Percentiles rank a stretch among this genome's conserved stretches.
Conservation (phyloP, 1,140 invertebrate species). For the Diorhabda carinulata region DNA sequence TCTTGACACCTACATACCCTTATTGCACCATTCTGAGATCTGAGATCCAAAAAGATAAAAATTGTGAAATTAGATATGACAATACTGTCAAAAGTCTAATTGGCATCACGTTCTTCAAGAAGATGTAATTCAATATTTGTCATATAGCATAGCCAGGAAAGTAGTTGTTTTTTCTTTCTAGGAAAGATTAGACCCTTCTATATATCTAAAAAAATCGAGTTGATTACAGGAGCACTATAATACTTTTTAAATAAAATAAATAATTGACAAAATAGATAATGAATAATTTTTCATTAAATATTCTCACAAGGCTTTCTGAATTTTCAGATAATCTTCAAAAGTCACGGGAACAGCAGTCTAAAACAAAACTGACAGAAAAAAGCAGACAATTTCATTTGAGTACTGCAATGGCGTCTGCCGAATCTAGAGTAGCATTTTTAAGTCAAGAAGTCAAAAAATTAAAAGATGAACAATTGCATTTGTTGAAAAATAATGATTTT, state of each 20-base stretch:
- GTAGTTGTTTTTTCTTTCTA: too few relatives aligned
- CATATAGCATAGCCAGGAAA: too few relatives aligned
- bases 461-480: constrained; percentile 49
- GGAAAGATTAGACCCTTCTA: too few relatives aligned
- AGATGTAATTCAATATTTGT: too few relatives aligned
- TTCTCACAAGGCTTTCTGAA: not conserved
- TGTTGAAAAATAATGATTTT: constrained; percentile 46
- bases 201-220: too few relatives aligned
- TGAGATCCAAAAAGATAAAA: too few relatives aligned
- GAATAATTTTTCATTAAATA: not conserved
- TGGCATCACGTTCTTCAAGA: too few relatives aligned
- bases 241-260: constrained; percentile 7
- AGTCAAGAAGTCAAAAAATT: constrained; percentile 52
- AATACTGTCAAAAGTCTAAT: too few relatives aligned
- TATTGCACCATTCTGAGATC: too few relatives aligned
- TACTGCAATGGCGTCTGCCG: constrained; percentile 44
- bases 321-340: constrained; percentile 8
- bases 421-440: constrained; percentile 51
- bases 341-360: constrained; percentile 4
- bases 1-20: too few relatives aligned
- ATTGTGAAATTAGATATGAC: too few relatives aligned
- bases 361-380: constrained; percentile 32
- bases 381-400: constrained; percentile 33
- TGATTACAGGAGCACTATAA: too few relatives aligned
- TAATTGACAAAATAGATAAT: not conserved